Conservation (phyloP, 2,888 invertebrate species). For the Tanytarsus gracilentus region DNA sequence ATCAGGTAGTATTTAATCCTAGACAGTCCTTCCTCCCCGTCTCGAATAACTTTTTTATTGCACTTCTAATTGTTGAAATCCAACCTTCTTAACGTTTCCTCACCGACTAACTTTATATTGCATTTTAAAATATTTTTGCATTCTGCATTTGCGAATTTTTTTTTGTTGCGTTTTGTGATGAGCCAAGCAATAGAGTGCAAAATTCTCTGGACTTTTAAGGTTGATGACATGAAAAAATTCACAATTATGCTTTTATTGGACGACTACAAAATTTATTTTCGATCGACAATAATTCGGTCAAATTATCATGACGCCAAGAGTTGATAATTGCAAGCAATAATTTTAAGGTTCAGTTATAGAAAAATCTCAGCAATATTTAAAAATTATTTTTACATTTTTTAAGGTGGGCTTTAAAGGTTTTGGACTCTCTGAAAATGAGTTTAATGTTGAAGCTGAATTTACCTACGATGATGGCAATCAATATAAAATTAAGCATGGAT, state of each 20-base stretch:
- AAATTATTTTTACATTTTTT: slow-evolving; percentile 31
- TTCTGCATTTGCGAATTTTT: too few relatives aligned
- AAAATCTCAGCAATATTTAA: not conserved
- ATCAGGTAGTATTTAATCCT: not conserved
- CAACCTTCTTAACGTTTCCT: not conserved
- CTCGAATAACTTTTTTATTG: not conserved
- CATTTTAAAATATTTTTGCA: too few relatives aligned
- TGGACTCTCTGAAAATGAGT: slow-evolving; percentile 60
- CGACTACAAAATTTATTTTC: too few relatives aligned
- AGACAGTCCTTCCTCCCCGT: not conserved
- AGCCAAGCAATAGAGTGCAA: too few relatives aligned
- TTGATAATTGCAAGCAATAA: too few relatives aligned
- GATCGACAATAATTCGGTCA: too few relatives aligned
- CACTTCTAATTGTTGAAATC: not conserved
- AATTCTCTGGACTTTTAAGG: too few relatives aligned
- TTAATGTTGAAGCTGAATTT: slow-evolving; percentile 59
- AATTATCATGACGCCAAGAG: too few relatives aligned
- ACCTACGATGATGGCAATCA: slow-evolving; percentile 66
- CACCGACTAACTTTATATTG: too few relatives aligned
- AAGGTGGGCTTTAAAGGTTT: slow-evolving; percentile 90
- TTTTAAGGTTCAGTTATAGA: not conserved
- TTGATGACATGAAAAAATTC: too few relatives aligned
- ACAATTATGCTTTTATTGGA: too few relatives aligned
- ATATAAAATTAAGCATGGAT: slow-evolving; percentile 76
- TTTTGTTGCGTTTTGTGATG: too few relatives aligned